A percentile compares a stretch with the other conserved stretches of the same genome.
Conservation (phyloP, 92 coral and sea anemone species). For the Umimayanthus chanpuru region DNA sequence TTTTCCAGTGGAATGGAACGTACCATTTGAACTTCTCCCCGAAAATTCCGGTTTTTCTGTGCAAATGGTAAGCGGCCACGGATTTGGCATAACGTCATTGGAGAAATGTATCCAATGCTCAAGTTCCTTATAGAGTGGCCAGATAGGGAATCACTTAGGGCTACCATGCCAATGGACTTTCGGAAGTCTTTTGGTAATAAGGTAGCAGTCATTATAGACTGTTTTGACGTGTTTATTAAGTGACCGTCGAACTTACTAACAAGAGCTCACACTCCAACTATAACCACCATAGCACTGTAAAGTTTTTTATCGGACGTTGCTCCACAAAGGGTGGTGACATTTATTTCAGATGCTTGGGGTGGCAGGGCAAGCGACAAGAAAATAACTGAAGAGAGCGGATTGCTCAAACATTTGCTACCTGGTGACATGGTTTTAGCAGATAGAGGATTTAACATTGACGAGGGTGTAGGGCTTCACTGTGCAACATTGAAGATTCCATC, state of each 20-base stretch:
- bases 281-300: neutral
- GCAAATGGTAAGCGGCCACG: too few species aligned
- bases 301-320: neutral
- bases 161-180: conserved; percentile 31
- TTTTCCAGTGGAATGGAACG: too few species aligned
- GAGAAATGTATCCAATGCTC: neutral
- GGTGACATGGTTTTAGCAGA: conserved; percentile 7
- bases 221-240: neutral
- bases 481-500: conserved; percentile 30
- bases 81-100: neutral
- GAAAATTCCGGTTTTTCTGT: too few species aligned
- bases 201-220: neutral
- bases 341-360: conserved; percentile 9
- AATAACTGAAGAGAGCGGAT: neutral
- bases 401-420: neutral
- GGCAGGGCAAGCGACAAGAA: conserved; percentile 1
- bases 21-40: too few species aligned
- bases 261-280: neutral
- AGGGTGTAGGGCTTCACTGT: conserved; percentile 6
- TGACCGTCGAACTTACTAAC: neutral
- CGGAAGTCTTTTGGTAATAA: neutral
- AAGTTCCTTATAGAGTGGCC: conserved; percentile 5
- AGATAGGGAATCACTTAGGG: conserved; percentile 17
- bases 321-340: conserved; percentile 4
- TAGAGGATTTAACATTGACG: neutral